Base-by-base conservation (phyloP, 2,888 invertebrate species). In the Cephus sareptanus region DNA sequence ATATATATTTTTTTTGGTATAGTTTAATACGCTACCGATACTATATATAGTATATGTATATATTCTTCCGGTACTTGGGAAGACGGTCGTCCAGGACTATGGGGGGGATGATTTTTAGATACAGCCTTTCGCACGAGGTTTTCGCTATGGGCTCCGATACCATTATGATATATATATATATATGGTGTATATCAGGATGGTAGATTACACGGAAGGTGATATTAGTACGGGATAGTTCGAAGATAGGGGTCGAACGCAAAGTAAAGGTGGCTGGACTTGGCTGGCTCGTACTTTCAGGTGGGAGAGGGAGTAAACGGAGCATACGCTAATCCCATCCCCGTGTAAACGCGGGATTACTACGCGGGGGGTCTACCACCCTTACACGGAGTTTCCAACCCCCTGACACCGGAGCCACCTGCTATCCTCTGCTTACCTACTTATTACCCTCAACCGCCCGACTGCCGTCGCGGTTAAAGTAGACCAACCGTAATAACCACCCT, bases 311-410 rank as follows among this genome's bases (percentile, higher is more conserved):
- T 71, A 33, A 56, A 33, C 71, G 31, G 78, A 77, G 79, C 80
- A 73, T 79, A 79, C 79, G 77, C 84, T 85, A 85, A 84, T 85
- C 83, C 83, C 81, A 81, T 79, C 81, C 82, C 76, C 78, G 82
- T 81, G 79, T 82, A 82, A 83, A 84, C 81, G 81, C 77, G 34
- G 81, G 83, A 84, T 84, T 82, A 56, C 56, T 56, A 85, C 78
- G 77, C 76, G 81, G 77, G 80, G 80, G 77, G 74, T 79, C 79
- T 80, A 80, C 82, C 83, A 82, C 80, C 74, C 80, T 40, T 30
- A 75, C 78, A 79, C 77, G 75, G 73, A 40, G 73, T 71, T 35
- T 77, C 75, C 73, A 75, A 76, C 76, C 74, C 68, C 69, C 13
- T 12, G 34, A 74, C 78, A 78, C 69, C 75, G 75, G 56, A 56